These are phyloP conservation scores for Ornithoptera priamus DNA, from an alignment of 2,888 invertebrate genomes.

Conservation along the genomic window DNA sequence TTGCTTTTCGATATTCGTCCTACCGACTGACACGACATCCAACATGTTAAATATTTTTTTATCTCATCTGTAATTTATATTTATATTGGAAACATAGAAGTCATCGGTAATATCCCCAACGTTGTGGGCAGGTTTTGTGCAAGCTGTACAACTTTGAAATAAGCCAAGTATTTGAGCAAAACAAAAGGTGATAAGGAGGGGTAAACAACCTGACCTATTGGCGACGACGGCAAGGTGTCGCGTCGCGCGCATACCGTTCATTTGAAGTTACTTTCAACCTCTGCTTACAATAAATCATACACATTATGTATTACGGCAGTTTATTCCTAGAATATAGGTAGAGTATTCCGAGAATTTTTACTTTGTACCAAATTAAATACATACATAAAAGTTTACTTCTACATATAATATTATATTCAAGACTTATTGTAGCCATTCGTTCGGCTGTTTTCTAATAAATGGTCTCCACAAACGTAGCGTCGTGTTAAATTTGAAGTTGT, in stretches of 20 bases:
- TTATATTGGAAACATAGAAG: conserved; percentile 1
- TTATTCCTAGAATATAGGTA: too few species aligned
- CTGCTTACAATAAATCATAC: conserved; percentile 1
- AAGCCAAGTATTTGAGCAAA: conserved; percentile 72
- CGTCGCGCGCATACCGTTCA: conserved; percentile 39
- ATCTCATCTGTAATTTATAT: conserved; percentile 23
- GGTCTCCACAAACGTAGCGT: conserved; percentile 43
- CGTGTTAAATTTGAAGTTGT: conserved; percentile 51
- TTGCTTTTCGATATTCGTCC: conserved; percentile 63
- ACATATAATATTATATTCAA: conserved; percentile 11
- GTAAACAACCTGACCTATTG: conserved; percentile 78
- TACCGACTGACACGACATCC: conserved; percentile 56
- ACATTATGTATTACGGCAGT: neutral
- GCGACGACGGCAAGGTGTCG: conserved; percentile 60
- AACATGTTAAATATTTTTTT: conserved; percentile 29
- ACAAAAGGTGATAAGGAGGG: conserved; percentile 79
- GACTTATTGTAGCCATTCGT: conserved; percentile 41
- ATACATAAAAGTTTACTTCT: neutral
- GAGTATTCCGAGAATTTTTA: neutral
- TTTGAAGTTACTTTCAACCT: conserved; percentile 2
- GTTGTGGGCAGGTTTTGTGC: conserved; percentile 41
- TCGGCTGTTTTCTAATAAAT: conserved; percentile 58
- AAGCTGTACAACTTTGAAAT: conserved; percentile 54
- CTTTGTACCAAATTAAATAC: neutral
- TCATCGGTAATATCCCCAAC: conserved; percentile 25